Conservation (phyloP, 2,113 vertebrate genomes). For the Thunnus thynnus region DNA sequence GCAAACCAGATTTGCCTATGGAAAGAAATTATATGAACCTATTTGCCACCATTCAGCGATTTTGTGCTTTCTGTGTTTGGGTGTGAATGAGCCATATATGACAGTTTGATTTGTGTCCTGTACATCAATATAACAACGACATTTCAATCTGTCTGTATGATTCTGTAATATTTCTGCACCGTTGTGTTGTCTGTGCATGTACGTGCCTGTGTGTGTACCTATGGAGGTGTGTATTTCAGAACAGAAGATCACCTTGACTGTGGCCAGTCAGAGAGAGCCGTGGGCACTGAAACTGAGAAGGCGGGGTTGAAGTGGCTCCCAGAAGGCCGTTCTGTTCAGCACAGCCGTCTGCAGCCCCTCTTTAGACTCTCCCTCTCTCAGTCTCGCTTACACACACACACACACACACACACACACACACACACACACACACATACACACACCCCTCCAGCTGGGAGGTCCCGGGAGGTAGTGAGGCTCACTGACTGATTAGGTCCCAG, state of each 20-base stretch:
- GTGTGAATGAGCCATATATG: conserved; percentile 15
- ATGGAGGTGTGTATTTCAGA: conserved; percentile 59
- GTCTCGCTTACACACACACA: conserved; percentile 46
- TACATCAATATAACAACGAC: conserved; percentile 46
- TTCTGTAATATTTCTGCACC: conserved; percentile 36
- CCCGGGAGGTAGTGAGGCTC: conserved; percentile 85
- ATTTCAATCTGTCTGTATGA: conserved; percentile 53
- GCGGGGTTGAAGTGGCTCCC: conserved; percentile 77
- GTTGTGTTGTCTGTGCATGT: conserved; percentile 24
- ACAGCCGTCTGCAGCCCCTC: conserved; percentile 63
- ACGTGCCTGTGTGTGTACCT: conserved; percentile 50
- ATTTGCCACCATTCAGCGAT: conserved; percentile 42
- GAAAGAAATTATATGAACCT: conserved; percentile 55
- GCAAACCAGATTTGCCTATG: conserved; percentile 48
- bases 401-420: conserved; percentile 41
- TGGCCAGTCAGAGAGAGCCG: conserved; percentile 82
- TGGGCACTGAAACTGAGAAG: conserved; percentile 81
- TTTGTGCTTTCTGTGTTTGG: conserved; percentile 29
- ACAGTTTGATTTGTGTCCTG: conserved; percentile 30
- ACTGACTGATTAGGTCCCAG: conserved; percentile 92
- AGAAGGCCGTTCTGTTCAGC: conserved; percentile 80
- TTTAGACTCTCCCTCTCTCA: conserved; percentile 54
- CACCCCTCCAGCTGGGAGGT: conserved; percentile 83
- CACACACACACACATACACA: conserved; percentile 60
- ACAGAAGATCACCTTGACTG: conserved; percentile 85